These are phyloP conservation scores for Pygocentrus nattereri DNA, from an alignment of 2,797 vertebrate genomes.

Conservation along the genomic window DNA sequence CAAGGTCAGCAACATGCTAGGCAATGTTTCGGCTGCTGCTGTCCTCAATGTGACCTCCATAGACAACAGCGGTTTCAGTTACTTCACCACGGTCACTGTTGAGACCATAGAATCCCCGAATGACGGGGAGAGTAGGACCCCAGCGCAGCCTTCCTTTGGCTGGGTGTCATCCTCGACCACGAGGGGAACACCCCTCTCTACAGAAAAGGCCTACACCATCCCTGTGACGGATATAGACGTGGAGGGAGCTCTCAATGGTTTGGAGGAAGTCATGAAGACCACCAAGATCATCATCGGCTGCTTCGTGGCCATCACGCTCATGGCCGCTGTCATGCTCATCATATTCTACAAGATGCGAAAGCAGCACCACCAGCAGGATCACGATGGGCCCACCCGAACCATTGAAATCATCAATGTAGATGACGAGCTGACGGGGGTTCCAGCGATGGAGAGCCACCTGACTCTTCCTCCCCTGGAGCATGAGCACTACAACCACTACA, in stretches of 20 bases:
- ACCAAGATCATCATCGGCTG: conserved; percentile 99
- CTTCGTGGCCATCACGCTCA: conserved; percentile 99
- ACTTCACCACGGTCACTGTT: conserved; percentile 98
- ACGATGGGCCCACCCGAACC: conserved; percentile 93
- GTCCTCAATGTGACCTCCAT: conserved; percentile 94
- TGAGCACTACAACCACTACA: conserved; percentile 98
- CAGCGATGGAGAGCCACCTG: conserved; percentile 95
- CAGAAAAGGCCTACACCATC: conserved; percentile 93
- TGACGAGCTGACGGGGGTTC: conserved; percentile 95
- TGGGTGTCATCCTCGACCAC: conserved; percentile 91
- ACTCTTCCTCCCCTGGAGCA: conserved; percentile 95
- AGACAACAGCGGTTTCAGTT: conserved; percentile 92
- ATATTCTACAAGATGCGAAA: conserved; percentile 99
- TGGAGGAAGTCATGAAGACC: conserved; percentile 99
- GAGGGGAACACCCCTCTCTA: conserved; percentile 90
- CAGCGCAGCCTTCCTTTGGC: conserved; percentile 85
- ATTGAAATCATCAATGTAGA: conserved; percentile 99
- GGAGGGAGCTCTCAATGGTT: conserved; percentile 87
- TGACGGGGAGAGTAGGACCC: conserved; percentile 89
- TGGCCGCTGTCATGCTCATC: conserved; percentile 98
- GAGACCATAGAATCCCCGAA: conserved; percentile 93
- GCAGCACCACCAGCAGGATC: conserved; percentile 97
- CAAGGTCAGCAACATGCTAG: conserved; percentile 97
- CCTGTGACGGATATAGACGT: conserved; percentile 88
- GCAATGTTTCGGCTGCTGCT: conserved; percentile 97